Percentiles rank a stretch among this genome's conserved stretches.
These are phyloP conservation scores for Musca domestica DNA, from an alignment of 1,140 invertebrate species.

Conservation along the genomic window DNA sequence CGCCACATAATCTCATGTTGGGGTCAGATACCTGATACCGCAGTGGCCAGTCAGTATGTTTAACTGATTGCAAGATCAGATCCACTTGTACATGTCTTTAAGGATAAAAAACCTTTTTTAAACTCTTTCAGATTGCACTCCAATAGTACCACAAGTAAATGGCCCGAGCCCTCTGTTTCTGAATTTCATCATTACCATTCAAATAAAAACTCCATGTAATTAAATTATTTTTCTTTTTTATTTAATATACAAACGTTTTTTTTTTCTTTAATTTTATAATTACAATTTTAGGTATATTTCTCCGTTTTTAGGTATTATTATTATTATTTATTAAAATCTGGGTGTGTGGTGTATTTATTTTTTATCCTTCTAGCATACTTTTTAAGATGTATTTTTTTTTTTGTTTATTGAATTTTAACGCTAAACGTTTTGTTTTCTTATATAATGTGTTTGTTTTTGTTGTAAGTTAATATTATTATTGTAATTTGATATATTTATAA, in stretches of 20 bases:
- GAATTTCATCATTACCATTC: background rate
- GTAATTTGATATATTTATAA: conserved; percentile 31
- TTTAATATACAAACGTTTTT: conserved; percentile 23
- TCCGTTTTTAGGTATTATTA: conserved; percentile 21
- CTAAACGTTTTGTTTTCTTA: background rate
- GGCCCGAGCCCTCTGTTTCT: no score
- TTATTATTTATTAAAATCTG: conserved; percentile 15
- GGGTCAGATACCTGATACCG: no score
- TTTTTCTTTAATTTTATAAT: conserved; percentile 5
- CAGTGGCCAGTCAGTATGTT: no score
- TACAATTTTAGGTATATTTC: conserved; percentile 17
- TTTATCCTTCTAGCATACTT: background rate
- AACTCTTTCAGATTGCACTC: no score
- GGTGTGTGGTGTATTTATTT: no score
- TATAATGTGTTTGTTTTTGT: conserved; percentile 23
- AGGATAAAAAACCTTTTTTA: no score
- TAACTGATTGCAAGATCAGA: no score
- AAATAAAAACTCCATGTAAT: conserved; percentile 28
- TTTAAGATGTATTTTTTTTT: conserved; percentile 30
- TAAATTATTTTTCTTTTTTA: conserved; percentile 28
- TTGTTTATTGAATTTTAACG: conserved; percentile 26
- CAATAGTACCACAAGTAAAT: no score
- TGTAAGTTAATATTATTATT: conserved; percentile 32
- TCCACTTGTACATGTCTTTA: no score
- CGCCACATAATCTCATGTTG: no score